Conservation (phyloP, 2,888 invertebrate genomes). For the Cryptocephalus primarius region DNA sequence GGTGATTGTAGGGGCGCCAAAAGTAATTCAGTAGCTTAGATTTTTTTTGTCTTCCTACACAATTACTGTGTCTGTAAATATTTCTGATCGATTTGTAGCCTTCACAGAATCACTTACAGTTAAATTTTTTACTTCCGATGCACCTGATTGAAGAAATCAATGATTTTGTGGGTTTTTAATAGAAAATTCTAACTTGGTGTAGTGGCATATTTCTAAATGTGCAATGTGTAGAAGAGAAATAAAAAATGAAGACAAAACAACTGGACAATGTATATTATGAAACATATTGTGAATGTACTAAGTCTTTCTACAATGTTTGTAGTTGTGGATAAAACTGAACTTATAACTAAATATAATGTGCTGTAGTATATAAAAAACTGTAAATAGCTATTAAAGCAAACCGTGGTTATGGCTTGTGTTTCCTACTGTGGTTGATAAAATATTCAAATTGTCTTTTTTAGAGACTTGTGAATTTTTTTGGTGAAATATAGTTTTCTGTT, state of each 20-base stretch:
- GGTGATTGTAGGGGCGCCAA: too few relatives aligned
- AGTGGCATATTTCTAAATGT: conserved; percentile 8
- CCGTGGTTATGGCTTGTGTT: conserved; percentile 28
- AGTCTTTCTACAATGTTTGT: too few relatives aligned
- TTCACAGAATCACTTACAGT: too few relatives aligned
- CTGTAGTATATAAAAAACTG: conserved; percentile 20
- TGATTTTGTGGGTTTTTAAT: too few relatives aligned
- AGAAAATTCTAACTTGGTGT: conserved; percentile 6
- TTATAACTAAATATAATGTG: not conserved
- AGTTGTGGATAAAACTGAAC: too few relatives aligned
- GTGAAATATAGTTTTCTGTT: too few relatives aligned
- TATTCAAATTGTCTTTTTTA: not conserved
- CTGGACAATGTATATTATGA: conserved; percentile 3
- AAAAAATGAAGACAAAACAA: conserved; percentile 5
- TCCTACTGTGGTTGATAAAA: conserved; percentile 11
- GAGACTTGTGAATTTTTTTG: not conserved
- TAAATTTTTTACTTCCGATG: too few relatives aligned
- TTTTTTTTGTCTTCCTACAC: too few relatives aligned
- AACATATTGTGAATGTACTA: conserved; percentile 1
- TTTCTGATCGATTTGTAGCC: too few relatives aligned
- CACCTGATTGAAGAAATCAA: too few relatives aligned
- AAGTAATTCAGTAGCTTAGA: too few relatives aligned
- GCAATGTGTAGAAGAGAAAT: conserved; percentile 3
- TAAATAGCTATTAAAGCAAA: conserved; percentile 27
- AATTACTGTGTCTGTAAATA: too few relatives aligned